phyloP scores from a whole-genome alignment of 2,113 vertebrate genomes.

The Strix aluco region DNA sequence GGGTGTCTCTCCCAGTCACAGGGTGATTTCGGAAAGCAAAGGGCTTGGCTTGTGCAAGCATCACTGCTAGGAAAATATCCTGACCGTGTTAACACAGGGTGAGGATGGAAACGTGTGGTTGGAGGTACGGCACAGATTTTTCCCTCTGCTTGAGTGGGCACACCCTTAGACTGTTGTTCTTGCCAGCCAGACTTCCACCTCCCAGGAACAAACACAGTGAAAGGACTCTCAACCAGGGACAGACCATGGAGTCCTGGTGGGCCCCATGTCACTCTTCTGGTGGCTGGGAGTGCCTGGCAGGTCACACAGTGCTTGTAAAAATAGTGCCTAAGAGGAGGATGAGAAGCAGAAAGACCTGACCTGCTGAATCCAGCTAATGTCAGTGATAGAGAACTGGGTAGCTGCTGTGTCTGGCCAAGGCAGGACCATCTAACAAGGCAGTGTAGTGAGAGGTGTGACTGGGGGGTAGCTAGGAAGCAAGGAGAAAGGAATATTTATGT shows the following conservation, averaged over 20 bases:
- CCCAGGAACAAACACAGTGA: not conserved
- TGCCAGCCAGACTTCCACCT: not conserved
- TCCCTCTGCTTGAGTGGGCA: not conserved
- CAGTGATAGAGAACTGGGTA: not conserved
- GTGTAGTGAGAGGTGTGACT: not conserved
- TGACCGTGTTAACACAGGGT: not conserved
- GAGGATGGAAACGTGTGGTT: rapidly evolving
- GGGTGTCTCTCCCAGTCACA: not conserved
- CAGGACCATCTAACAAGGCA: not conserved
- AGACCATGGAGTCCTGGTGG: not conserved
- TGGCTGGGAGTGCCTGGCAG: not conserved
- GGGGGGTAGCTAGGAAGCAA: not conserved
- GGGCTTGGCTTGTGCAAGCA: not conserved
- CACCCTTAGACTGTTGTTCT: not conserved
- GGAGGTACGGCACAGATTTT: not conserved
- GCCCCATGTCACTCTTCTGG: not conserved
- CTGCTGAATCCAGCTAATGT: not conserved
- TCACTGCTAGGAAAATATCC: not conserved
- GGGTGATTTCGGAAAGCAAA: not conserved
- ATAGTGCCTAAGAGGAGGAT: not conserved
- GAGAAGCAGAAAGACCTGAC: not conserved
- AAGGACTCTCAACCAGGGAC: not conserved
- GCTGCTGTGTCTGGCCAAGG: not conserved
- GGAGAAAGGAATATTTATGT: not conserved
- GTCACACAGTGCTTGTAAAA: not conserved